Evolutionary conservation across 2,888 invertebrate species (phyloP), one percentile per base, ranked within the genome.

Genomic region (Ceriagrion tenellum): DNA sequence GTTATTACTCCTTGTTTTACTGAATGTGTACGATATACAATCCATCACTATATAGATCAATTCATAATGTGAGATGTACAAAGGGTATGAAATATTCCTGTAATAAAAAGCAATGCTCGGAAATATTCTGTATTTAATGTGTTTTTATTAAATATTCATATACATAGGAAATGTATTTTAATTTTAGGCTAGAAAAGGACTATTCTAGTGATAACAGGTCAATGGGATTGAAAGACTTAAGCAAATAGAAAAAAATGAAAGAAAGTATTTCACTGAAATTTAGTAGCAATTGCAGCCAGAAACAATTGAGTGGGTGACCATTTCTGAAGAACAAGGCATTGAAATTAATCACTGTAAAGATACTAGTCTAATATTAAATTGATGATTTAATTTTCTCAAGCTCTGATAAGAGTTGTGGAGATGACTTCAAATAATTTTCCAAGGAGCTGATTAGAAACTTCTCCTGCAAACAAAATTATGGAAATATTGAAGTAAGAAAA

Each of bases 381-480:
- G 13, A 13, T 55, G 13, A n/a, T 74, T 47, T 69, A 23, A 95
- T 26, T 40, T 95, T 69, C 55, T 95, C 88, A 55, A 95, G 55
- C 55, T 88, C 88, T 20, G 74, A 20, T 88, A 47, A 63, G 12
- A 95, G 88, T n/a, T 69, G 69, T 47, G 93, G 93, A 4, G 40
- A 40, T 20, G 93, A 93, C 69, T 93, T 93, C 0, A 93, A 55
- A 69, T 93, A 93, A 47, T n/a, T 74, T 69, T 93, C 63, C 12
- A 93, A 16, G 8, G 93, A 93, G 47, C 63, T 56, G 20, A 93
- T 69, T 0, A 93, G 69, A 47, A 74, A 93, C n/a, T 93, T 93
- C 47, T 93, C 74, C 93, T 93, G 93, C 47, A 69, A 93, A 69
- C 26, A 55, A 12, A 47, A 12, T 26, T 23, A 91, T 35, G 2